Conservation (phyloP, 1,140 invertebrate genomes). For the Holcopasites calliopsidis region DNA sequence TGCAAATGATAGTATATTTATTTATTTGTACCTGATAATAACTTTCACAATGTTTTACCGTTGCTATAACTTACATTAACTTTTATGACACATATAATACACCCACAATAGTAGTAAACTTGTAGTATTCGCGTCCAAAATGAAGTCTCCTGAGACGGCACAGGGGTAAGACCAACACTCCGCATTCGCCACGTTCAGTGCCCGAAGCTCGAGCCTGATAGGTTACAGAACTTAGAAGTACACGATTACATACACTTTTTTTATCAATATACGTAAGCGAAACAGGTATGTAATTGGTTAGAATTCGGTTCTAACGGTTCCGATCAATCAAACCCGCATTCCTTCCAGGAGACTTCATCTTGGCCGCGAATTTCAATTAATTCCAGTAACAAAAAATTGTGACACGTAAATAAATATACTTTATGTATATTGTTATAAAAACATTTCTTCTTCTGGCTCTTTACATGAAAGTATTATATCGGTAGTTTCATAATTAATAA, state of each 20-base stretch:
- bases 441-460: background rate
- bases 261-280: no score
- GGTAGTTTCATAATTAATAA: background rate
- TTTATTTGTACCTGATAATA: constrained; percentile 2
- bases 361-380: background rate
- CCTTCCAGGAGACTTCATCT: no score
- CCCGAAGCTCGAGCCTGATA: no score
- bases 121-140: no score
- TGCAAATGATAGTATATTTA: background rate
- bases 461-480: constrained; percentile 1
- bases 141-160: no score
- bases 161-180: no score
- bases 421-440: constrained; percentile 7
- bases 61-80: constrained; percentile 21
- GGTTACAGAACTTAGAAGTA: no score
- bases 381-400: background rate
- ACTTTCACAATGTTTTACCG: constrained; percentile 2
- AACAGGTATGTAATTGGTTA: no score
- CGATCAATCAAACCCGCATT: no score
- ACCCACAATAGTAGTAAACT: background rate
- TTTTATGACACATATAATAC: background rate
- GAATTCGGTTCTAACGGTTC: no score
- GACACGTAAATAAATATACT: constrained; percentile 9
- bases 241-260: no score
- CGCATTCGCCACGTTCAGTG: no score